Percentiles rank a stretch among this genome's conserved stretches.
Evolutionary conservation across 1,140 invertebrate genomes (phyloP).

Genomic region (Hirudo medicinalis): DNA sequence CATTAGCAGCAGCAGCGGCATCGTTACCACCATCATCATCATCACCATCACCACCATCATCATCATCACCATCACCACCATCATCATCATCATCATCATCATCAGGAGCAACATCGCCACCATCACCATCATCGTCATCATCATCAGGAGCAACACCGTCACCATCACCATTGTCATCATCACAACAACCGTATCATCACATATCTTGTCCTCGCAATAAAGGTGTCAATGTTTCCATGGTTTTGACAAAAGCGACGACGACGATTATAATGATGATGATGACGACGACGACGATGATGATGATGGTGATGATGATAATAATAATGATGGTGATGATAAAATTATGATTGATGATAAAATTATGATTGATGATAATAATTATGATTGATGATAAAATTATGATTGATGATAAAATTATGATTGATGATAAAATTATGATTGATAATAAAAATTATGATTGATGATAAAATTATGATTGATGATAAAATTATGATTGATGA

Average conservation of each 20-base stretch:
- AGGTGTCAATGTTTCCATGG: neutral
- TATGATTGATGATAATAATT: neutral
- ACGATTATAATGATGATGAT: neutral
- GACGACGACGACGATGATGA: neutral
- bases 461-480: no score
- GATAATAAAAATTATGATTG: no score
- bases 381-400: no score
- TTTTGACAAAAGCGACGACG: neutral
- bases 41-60: conserved; percentile 2
- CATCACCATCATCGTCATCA: neutral
- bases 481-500: no score
- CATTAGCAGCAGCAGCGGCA: neutral
- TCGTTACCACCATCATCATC: conserved; percentile 8
- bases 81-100: neutral
- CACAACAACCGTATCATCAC: no score
- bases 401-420: no score
- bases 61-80: neutral
- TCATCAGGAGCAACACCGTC: no score
- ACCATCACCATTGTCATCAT: no score
- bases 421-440: no score
- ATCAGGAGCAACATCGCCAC: neutral
- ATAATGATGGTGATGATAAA: neutral
- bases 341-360: no score
- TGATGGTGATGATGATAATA: neutral
- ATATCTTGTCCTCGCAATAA: neutral